Evolutionary conservation across 2,888 invertebrate species (phyloP), one percentile per base, ranked within the genome.

Genomic region (Cerceris rybyensis): DNA sequence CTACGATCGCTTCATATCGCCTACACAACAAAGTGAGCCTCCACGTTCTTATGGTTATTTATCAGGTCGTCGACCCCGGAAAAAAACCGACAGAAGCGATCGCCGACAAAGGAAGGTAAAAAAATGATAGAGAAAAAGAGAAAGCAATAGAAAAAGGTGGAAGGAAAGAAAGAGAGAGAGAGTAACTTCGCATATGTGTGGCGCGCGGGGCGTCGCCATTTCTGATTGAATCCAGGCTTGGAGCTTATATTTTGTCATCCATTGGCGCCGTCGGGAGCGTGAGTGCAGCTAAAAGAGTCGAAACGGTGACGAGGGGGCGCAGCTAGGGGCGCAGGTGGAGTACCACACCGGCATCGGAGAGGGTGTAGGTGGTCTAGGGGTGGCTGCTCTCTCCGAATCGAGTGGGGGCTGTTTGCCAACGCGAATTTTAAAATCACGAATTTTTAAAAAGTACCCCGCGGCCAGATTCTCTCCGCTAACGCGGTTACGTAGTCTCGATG

Each of bases 171-270:
- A 52, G 13, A 78, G 69, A 81, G 80, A 78, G 42, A 69, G 54
- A 61, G 55, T 64, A 63, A 82, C 86, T 81, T 86, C 83, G 86
- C 85, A 83, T 81, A 81, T 81, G 79, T 82, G 88, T 80, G 80
- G 81, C 82, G 82, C 79, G 82, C 80, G 80, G 88, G 89, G 89
- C 90, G 90, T 90, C 88, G 90, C 90, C 90, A 91, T 91, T 91
- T 90, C 90, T 91, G 90, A 91, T 91, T 91, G 90, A 91, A 91
- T 91, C 90, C 90, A 88, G 90, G 90, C 90, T 90, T 88, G 87
- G 85, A 89, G 90, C 90, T 90, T 90, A 89, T 89, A 88, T 91
- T 91, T 90, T 90, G 90, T 91, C 90, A 89, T 90, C 89, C 89
- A 89, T 90, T 90, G 90, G 88, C 88, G 88, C 89, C 88, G 87